Evolutionary conservation across 2,797 vertebrate species (phyloP).

Genomic region (Hydrocynus forskahlii): DNA sequence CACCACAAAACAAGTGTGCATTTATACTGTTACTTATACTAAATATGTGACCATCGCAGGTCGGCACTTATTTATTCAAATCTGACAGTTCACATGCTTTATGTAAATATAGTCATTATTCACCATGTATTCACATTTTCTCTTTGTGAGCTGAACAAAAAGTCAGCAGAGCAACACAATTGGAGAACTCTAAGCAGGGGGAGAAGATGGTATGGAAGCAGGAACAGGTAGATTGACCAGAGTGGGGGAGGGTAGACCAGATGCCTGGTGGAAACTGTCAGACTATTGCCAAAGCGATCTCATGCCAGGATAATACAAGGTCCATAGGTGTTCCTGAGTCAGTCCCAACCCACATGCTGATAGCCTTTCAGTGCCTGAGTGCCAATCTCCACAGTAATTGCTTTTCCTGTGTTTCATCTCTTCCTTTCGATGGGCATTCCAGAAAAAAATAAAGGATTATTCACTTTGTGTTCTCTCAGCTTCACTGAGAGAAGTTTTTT

Average conservation of each 20-base stretch:
- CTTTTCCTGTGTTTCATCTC: conserved; percentile 76
- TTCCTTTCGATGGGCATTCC: conserved; percentile 60
- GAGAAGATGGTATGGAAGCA: conserved; percentile 79
- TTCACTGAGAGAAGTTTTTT: conserved; percentile 56
- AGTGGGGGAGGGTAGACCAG: conserved; percentile 82
- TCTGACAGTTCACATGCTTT: not conserved
- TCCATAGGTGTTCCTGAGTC: conserved; percentile 91
- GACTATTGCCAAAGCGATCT: conserved; percentile 88
- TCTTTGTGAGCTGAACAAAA: conserved; percentile 28
- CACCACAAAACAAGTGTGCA: not conserved
- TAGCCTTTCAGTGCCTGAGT: conserved; percentile 91
- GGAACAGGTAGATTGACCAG: conserved; percentile 80
- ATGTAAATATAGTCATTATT: conserved; percentile 11
- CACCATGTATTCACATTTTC: conserved; percentile 17
- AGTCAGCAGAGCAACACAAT: conserved; percentile 45
- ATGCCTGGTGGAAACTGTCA: conserved; percentile 89
- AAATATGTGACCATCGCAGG: not conserved
- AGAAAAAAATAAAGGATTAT: conserved; percentile 64
- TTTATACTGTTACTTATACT: not conserved
- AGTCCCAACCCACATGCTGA: conserved; percentile 92
- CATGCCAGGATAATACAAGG: conserved; percentile 92
- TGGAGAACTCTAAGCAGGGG: conserved; percentile 64
- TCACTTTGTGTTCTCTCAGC: conserved; percentile 36
- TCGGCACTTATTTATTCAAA: not conserved
- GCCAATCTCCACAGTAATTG: conserved; percentile 90